These are phyloP conservation scores for Thamnophis elegans DNA, from an alignment of 2,797 vertebrate species.

Conservation along the genomic window DNA sequence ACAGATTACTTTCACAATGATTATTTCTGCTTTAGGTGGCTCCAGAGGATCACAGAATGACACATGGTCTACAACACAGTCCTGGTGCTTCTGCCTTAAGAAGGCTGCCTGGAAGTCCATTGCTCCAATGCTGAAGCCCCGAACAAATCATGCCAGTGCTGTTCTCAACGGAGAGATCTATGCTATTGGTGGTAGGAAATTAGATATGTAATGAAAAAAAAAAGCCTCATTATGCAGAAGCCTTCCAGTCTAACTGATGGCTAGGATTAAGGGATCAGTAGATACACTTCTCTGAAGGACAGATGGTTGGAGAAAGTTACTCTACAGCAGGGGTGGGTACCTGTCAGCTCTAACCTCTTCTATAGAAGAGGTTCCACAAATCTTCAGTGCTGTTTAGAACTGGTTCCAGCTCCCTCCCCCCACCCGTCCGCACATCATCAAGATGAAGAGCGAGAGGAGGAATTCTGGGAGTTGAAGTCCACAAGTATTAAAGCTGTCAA, in stretches of 20 bases:
- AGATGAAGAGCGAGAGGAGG: no score
- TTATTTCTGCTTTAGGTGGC: constrained; percentile 76
- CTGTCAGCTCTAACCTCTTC: no score
- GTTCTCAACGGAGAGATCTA: constrained; percentile 94
- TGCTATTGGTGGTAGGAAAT: constrained; percentile 85
- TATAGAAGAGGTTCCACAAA: no score
- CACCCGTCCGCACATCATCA: no score
- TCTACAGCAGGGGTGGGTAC: neutral
- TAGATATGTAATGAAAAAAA: neutral
- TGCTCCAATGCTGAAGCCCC: constrained; percentile 88
- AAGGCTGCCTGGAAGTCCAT: constrained; percentile 86
- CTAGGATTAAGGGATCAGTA: neutral
- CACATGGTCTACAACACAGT: constrained; percentile 94
- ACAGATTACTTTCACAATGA: neutral
- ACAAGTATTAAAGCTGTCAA: no score
- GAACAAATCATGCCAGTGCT: constrained; percentile 90
- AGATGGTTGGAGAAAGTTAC: neutral
- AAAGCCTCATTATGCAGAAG: neutral
- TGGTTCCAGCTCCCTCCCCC: no score
- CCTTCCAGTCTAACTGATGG: neutral
- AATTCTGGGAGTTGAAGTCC: no score
- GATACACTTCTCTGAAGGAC: neutral
- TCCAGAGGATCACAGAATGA: constrained; percentile 89
- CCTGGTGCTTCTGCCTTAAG: constrained; percentile 89
- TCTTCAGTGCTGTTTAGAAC: no score